Base-by-base conservation (phyloP, 2,888 invertebrate species). In the Aleiodes leptofemur region DNA sequence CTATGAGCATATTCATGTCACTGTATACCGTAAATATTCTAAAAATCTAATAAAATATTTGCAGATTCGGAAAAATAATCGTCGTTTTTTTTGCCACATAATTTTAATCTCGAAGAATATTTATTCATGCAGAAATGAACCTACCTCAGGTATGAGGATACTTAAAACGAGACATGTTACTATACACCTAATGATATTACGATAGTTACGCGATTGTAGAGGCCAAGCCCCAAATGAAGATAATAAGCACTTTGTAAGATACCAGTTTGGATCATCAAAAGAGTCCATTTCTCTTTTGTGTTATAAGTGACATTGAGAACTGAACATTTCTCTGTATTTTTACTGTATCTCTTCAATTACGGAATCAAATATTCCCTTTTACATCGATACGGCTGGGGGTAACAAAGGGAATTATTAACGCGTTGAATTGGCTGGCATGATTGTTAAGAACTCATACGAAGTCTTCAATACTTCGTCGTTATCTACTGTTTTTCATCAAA, bases 141-240 rank as follows among this genome's bases (percentile, higher is more conserved):
- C 34, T 73, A 76, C 76, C 64, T 76, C 64, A n/a, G 76, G 72
- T 14, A 73, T 53, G 14, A 76, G 50, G 9, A 70, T 16, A 31
- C 72, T 73, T 16, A 57, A 13, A 23, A 76, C 61, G 5, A 56
- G 11, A 70, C 69, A 14, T 14, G 51, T 31, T 13, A 64, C 70
- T 1, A 69, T 6, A 51, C 29, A 34, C 7, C 76, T 61, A 2
- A 31, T 8, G 8, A 76, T 14, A 64, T 11, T 48, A 16, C 69
- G 55, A 0, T 57, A 53, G 0, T 9, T 8, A 7, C 31, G 34
- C 4, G 34, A 14, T 48, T 76, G 76, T 51, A 66, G 69, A 48
- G 76, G 76, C 76, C 76, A 76, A 14, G 69, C 73, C 31, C 76
- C 76, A 16, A 76, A 72, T 11, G 50, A 70, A 51, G 61, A 76